Evolutionary conservation across 2,888 invertebrate species (phyloP).

Genomic region (Folsomia manolachei): DNA sequence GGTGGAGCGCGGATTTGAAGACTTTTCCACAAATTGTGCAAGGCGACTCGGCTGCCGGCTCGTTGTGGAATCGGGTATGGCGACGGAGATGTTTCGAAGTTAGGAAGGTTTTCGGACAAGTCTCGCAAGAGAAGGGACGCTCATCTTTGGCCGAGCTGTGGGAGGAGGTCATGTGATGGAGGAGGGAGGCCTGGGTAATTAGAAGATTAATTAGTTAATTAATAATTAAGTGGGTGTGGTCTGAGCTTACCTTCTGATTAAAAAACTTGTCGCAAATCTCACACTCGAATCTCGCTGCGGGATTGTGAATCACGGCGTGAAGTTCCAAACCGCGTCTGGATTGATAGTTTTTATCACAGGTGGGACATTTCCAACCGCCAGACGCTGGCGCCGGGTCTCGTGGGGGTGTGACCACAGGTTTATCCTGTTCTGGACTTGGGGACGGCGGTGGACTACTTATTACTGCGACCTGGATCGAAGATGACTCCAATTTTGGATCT

Average conservation of each 20-base stretch:
- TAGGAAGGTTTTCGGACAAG: slow-evolving; percentile 59
- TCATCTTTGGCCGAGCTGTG: slow-evolving; percentile 24
- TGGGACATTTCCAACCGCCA: slow-evolving; percentile 30
- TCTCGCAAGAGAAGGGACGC: slow-evolving; percentile 54
- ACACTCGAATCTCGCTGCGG: slow-evolving; percentile 56
- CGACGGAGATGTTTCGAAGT: slow-evolving; percentile 39
- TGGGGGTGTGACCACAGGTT: too few species aligned
- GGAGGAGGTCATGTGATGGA: slow-evolving; percentile 41
- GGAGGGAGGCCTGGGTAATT: slow-evolving; percentile 34
- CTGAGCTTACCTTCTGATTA: slow-evolving; percentile 58
- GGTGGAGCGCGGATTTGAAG: slow-evolving; percentile 9
- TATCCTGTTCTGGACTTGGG: too few species aligned
- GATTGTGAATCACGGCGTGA: slow-evolving; percentile 57
- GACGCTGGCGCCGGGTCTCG: too few species aligned
- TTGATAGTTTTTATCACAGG: slow-evolving; percentile 52
- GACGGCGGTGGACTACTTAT: too few species aligned
- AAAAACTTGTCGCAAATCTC: slow-evolving; percentile 62
- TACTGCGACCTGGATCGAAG: too few species aligned
- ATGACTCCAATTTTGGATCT: too few species aligned
- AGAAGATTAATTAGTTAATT: slow-evolving; percentile 8
- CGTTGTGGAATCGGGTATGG: slow-evolving; percentile 40
- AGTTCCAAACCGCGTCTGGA: slow-evolving; percentile 56
- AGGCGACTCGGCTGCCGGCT: slow-evolving; percentile 28
- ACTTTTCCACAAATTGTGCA: slow-evolving; percentile 43
- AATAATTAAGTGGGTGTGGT: neutral